Evolutionary conservation across 2,113 vertebrate genomes (phyloP), one percentile per base, ranked within the genome.

Genomic region (Kryptolebias marmoratus): DNA sequence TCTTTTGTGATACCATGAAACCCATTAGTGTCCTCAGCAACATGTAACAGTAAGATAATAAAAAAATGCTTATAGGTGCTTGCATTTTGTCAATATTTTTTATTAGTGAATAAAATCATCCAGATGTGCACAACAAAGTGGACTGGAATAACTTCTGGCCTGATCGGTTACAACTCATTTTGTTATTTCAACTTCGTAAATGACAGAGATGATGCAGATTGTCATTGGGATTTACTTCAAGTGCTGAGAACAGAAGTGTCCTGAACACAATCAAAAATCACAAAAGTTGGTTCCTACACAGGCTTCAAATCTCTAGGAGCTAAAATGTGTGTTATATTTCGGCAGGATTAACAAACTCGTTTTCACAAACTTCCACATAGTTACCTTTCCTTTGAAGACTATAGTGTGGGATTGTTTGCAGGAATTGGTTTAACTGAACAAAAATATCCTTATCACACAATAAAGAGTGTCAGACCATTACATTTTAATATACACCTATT

Each of bases 11-110:
- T 13, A 3, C 11, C 0, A 11, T 74, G 58, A 74, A 59, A 52
- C 15, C 39, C 65, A 57, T 52, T 13, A 42, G 67, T 77, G 30
- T 50, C 50, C 28, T 68, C 73, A 58, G 39, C 39, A n/a, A 45
- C 59, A 45, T 28, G 8, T 11, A 58, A 18, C 31, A 18, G 39
- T 42, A 42, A 42, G n/a, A 50, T 1, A 50, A 48, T 13, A 48
- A 48, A 22, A 22, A 22, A 22, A 22, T 22, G 22, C 22, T 22
- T 22, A 22, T 22, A 22, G 22, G 22, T 22, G 22, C 22, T 22
- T 22, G 22, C 22, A 22, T 22, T 22, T 22, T 22, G 22, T 22
- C 22, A 22, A 22, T 22, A 22, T 42, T 42, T 5, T 42, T 42
- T 42, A 10, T 42, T 22, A 22, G 47, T 48, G 6, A 48, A 48